Conservation (phyloP, 2,797 vertebrate genomes). For the Thaleichthys pacificus region DNA sequence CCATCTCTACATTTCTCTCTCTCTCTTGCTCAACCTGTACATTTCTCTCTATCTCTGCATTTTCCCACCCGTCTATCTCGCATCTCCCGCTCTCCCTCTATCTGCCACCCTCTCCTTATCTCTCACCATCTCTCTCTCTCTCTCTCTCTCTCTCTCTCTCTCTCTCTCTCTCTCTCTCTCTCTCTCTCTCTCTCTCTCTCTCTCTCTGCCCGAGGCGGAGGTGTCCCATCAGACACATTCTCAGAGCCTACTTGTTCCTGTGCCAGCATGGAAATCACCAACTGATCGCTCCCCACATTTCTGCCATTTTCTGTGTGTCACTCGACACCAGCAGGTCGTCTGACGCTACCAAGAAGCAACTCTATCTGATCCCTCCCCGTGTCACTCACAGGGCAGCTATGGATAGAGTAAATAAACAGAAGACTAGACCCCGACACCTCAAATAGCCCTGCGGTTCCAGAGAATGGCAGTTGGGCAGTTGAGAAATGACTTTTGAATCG, state of each 20-base stretch:
- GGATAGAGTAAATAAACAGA: slow-evolving; percentile 56
- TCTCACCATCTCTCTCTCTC: background rate
- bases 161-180: background rate
- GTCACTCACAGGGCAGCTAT: slow-evolving; percentile 29
- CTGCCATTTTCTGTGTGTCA: slow-evolving; percentile 63
- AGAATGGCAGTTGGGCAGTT: slow-evolving; percentile 7
- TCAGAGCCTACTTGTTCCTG: slow-evolving; percentile 27
- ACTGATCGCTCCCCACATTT: slow-evolving; percentile 60
- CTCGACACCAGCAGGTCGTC: slow-evolving; percentile 62
- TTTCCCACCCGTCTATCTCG: too few species aligned
- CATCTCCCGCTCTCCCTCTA: too few species aligned
- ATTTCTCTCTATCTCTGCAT: too few species aligned
- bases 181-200: background rate
- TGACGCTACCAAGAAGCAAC: slow-evolving; percentile 75
- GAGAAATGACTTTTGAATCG: background rate
- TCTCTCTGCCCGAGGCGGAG: background rate
- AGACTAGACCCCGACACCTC: slow-evolving; percentile 8
- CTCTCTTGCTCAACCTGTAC: background rate
- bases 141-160: background rate
- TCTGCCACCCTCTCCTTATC: background rate
- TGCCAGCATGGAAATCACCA: slow-evolving; percentile 52
- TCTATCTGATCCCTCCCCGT: slow-evolving; percentile 45
- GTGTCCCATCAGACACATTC: slow-evolving; percentile 2
- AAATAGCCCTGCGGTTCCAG: slow-evolving; percentile 14
- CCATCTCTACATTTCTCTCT: background rate